A percentile compares a stretch with the other conserved stretches of the same genome.
phyloP scores from a whole-genome alignment of 2,797 vertebrate genomes.

The Acanthurus leucopareius region DNA sequence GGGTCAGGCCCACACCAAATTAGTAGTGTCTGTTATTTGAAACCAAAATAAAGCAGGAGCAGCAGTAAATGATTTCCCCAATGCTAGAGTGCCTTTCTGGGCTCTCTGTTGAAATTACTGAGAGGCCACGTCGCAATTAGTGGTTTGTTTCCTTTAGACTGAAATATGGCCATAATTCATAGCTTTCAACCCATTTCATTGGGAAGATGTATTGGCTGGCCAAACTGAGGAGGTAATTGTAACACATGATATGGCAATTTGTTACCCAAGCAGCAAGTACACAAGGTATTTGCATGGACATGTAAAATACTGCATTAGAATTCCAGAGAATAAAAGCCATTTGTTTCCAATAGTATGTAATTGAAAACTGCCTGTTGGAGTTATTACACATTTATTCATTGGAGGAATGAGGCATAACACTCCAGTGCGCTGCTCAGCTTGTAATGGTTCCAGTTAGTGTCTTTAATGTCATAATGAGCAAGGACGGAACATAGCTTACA shows the following conservation, averaged over 20 bases:
- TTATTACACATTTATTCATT: conserved; percentile 75
- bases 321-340: conserved; percentile 69
- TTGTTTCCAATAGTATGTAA: conserved; percentile 80
- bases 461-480: conserved; percentile 68
- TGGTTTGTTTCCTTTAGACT: conserved; percentile 90
- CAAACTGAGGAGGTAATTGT: conserved; percentile 85
- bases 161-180: conserved; percentile 92
- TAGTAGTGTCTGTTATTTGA: conserved; percentile 94
- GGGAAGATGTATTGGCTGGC: conserved; percentile 82
- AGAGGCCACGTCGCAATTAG: conserved; percentile 90
- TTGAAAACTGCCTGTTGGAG: conserved; percentile 73
- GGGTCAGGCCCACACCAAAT: conserved; percentile 92
- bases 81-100: conserved; percentile 83
- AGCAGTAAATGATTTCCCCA: conserved; percentile 90
- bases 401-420: conserved; percentile 66
- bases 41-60: conserved; percentile 93
- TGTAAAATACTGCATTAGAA: conserved; percentile 61
- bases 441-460: conserved; percentile 77
- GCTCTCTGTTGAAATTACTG: conserved; percentile 84
- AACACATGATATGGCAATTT: conserved; percentile 90
- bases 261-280: conserved; percentile 85
- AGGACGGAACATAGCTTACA: conserved; percentile 55
- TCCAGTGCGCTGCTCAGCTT: conserved; percentile 56
- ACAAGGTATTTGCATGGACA: conserved; percentile 84
- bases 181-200: conserved; percentile 88